Conservation (phyloP, 2,113 vertebrate species). For the Chitala chitala region DNA sequence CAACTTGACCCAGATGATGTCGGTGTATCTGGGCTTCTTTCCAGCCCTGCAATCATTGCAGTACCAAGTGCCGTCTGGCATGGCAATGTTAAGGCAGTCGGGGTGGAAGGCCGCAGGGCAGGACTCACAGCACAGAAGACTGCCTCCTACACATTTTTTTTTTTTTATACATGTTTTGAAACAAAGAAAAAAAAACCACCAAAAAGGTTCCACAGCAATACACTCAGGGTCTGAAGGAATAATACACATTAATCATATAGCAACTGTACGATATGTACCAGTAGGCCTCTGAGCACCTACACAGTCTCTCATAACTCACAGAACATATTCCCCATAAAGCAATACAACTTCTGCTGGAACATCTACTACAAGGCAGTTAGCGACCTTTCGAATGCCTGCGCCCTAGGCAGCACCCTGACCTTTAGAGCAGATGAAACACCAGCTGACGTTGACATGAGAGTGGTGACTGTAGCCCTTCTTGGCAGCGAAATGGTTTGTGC, state of each 20-base stretch:
- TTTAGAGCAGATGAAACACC: slow-evolving; percentile 98
- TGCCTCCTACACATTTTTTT: slow-evolving; percentile 78
- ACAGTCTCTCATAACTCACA: no score
- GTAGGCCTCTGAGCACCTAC: no score
- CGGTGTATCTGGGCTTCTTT: slow-evolving; percentile 88
- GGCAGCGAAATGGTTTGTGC: slow-evolving; percentile 85
- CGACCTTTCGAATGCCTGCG: no score
- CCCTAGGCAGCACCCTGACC: slow-evolving; percentile 55
- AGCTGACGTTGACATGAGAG: slow-evolving; percentile 94
- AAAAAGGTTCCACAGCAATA: neutral
- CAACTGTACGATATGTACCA: no score
- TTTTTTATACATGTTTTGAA: no score
- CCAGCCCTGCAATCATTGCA: slow-evolving; percentile 93
- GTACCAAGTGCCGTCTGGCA: slow-evolving; percentile 98
- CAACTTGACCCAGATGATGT: slow-evolving; percentile 97
- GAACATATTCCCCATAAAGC: no score
- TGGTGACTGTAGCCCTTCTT: slow-evolving; percentile 90
- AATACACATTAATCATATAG: no score
- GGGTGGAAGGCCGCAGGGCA: slow-evolving; percentile 96
- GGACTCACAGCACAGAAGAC: slow-evolving; percentile 91
- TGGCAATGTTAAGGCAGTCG: slow-evolving; percentile 91
- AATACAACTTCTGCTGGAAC: neutral
- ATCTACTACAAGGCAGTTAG: no score
- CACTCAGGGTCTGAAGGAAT: neutral
- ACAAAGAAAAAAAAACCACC: neutral